A percentile compares a stretch with the other conserved stretches of the same genome.
These are phyloP conservation scores for Agapornis canus DNA, from an alignment of 2,797 vertebrate species.

Conservation along the genomic window DNA sequence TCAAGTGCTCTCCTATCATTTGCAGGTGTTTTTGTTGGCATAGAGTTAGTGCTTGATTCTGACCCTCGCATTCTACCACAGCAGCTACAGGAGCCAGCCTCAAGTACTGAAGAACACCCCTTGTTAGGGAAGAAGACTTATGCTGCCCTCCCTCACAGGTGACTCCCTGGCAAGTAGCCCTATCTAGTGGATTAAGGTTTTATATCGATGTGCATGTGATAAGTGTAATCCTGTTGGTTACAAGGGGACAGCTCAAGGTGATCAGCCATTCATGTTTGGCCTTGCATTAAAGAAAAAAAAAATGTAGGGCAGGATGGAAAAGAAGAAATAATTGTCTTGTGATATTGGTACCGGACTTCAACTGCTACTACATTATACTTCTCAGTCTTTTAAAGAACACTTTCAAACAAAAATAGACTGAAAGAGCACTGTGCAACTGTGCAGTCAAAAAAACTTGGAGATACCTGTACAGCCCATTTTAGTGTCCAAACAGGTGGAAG, in stretches of 20 bases:
- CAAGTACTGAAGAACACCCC: not conserved
- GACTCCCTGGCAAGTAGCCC: not conserved
- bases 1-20: not conserved
- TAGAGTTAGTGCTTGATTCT: not conserved
- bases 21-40: not conserved
- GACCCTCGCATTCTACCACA: not conserved
- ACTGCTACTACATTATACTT: not conserved
- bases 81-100: not conserved
- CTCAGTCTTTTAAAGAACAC: not conserved
- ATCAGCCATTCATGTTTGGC: fast-evolving
- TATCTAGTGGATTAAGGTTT: not conserved
- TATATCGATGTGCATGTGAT: not conserved
- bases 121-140: fast-evolving
- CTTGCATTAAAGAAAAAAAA: not conserved
- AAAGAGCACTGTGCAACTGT: not conserved
- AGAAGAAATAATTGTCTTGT: not conserved
- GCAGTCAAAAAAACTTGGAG: not conserved
- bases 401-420: not conserved
- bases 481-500: not conserved
- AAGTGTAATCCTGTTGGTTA: fast-evolving
- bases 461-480: not conserved
- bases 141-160: not conserved
- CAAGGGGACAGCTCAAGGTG: not conserved
- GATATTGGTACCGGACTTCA: not conserved
- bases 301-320: not conserved